Evolutionary conservation across 92 coral and sea anemone genomes (phyloP).

Genomic region (Siderastrea siderea): DNA sequence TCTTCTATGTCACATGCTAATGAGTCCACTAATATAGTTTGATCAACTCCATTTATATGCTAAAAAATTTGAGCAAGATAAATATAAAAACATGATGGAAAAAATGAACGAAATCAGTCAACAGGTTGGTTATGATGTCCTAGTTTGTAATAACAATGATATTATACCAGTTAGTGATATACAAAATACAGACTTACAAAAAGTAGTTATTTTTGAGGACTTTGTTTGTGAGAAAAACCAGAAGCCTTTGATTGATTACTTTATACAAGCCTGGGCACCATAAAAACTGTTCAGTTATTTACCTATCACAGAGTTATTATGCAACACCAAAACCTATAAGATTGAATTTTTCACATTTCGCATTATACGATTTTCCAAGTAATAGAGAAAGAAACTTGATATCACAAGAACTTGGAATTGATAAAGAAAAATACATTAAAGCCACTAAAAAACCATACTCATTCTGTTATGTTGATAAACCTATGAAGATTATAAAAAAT

Average conservation of each 20-base stretch:
- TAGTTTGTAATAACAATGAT: not conserved
- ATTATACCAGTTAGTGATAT: not conserved
- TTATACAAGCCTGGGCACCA: not conserved
- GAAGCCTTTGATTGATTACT: not conserved
- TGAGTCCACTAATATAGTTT: not conserved
- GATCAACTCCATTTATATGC: conserved; percentile 8
- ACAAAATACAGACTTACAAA: not conserved
- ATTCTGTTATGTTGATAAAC: conserved; percentile 7
- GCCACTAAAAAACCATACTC: conserved; percentile 5
- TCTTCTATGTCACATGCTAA: not conserved
- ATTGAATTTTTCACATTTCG: too few species aligned
- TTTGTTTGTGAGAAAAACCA: not conserved
- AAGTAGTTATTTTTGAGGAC: not conserved
- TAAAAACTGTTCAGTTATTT: not conserved
- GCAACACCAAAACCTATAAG: too few species aligned
- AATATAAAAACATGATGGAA: not conserved
- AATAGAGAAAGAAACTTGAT: not conserved
- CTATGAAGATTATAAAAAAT: not conserved
- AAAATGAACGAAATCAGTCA: not conserved
- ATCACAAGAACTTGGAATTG: not conserved
- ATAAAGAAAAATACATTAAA: not conserved
- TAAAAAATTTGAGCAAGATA: not conserved
- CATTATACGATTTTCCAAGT: not conserved
- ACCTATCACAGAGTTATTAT: too few species aligned
- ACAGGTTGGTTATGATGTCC: not conserved